Base-by-base conservation (phyloP, 1,140 invertebrate species). In the Andrena cerasifolii region DNA sequence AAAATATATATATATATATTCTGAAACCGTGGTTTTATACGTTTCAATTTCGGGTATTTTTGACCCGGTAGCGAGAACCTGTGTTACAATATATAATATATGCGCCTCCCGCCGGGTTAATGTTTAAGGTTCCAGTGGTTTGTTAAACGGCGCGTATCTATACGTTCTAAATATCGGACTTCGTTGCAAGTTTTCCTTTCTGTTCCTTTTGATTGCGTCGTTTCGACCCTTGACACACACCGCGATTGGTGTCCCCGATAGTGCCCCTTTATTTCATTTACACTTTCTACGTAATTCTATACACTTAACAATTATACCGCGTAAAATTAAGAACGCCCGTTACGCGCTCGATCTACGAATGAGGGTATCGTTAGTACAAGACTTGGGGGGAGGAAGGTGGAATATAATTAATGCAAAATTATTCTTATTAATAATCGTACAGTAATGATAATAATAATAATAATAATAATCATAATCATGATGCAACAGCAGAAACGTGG, bases 401-500 rank as follows among this genome's bases (percentile, higher is more conserved):
- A 62, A 84, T 78, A 83, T 62, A 84, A 79, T 74, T 72, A 85
- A 82, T 73, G 79, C 62, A 85, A 83, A 86, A 85, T 75, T 82
- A 79, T 65, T 80, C 78, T 80, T 80, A 76, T 79, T 53, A 75
- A 76, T 83, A 83, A 80, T 73, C 49, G 54, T 78, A 71, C 68
- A 53, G 71, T 83, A 85, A 78, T 62, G 79, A 79, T 82, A 82
- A 86, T 82, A 78, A 75, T 86, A 78, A 81, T 85, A 79, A 80
- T 84, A 83, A 85, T 45, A 73, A 79, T 82, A 82, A 86, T 82
- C 75, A 75, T 86, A 71, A 75, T 73, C 43, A 79, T 87, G 78
- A 86, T 86, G 84, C 79, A 84, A 83, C 78, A 68, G 78, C 77
- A 76, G 84, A 77, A 84, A 72, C 63, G 33, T 75, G 63, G 62